phyloP scores from a whole-genome alignment of 2,888 invertebrate genomes.

The Drosophila mimetica region DNA sequence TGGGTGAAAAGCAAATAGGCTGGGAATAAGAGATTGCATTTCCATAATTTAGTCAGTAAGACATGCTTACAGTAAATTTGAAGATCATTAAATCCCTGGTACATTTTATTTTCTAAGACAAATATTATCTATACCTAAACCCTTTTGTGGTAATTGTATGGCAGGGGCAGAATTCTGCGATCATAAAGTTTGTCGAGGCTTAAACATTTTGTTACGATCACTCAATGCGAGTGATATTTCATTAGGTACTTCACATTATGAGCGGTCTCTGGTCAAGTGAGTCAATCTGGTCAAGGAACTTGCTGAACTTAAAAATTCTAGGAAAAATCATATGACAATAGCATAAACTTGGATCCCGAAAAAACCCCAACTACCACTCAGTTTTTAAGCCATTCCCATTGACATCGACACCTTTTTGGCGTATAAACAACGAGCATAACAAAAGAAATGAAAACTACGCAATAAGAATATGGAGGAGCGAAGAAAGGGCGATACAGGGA shows the following conservation, averaged over 20 bases:
- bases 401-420: constrained; percentile 40
- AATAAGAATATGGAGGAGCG: constrained; percentile 17
- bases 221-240: not conserved
- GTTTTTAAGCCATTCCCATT: constrained; percentile 26
- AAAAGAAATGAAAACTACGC: constrained; percentile 27
- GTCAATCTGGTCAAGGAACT: constrained; percentile 52
- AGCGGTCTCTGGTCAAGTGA: constrained; percentile 26
- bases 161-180: not conserved
- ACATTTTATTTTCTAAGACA: too few species aligned
- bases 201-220: not conserved
- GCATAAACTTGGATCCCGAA: constrained; percentile 14
- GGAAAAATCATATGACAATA: constrained; percentile 51
- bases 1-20: not conserved
- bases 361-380: constrained; percentile 19
- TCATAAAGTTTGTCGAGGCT: not conserved
- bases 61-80: too few species aligned
- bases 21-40: not conserved
- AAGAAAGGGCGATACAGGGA: constrained; percentile 42
- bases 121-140: too few species aligned
- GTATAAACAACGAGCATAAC: constrained; percentile 29
- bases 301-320: constrained; percentile 44
- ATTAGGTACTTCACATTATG: constrained; percentile 5
- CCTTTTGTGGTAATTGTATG: too few species aligned
- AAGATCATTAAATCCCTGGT: too few species aligned
- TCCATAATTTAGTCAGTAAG: not conserved